These are phyloP conservation scores for Drosophila persimilis DNA, from an alignment of 1,140 invertebrate genomes.

Conservation along the genomic window DNA sequence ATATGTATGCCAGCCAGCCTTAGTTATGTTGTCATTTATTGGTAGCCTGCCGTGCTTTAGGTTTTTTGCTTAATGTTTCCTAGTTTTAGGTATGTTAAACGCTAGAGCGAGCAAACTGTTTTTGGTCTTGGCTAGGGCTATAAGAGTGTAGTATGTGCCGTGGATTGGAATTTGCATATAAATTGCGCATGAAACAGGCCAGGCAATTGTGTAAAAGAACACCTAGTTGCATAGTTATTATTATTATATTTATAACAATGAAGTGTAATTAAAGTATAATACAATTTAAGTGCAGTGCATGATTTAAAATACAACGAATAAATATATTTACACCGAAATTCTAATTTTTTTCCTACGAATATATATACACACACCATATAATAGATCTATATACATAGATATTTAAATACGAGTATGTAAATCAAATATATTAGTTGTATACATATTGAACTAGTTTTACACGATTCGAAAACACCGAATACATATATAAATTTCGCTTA, in stretches of 20 bases:
- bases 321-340: conserved; percentile 76
- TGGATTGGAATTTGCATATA: conserved; percentile 37
- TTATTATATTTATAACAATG: conserved; percentile 44
- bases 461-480: conserved; percentile 46
- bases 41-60: conserved; percentile 53
- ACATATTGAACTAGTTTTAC: conserved; percentile 74
- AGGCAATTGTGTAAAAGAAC: conserved; percentile 32
- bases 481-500: conserved; percentile 70
- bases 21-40: conserved; percentile 59
- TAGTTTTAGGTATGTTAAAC: conserved; percentile 66
- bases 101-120: conserved; percentile 59
- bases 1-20: conserved; percentile 31
- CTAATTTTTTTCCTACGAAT: conserved; percentile 71
- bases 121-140: conserved; percentile 44
- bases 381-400: conserved; percentile 53
- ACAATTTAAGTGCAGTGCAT: conserved; percentile 66
- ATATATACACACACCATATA: conserved; percentile 65
- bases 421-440: conserved; percentile 75
- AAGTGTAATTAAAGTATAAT: conserved; percentile 64
- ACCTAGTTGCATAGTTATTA: conserved; percentile 66
- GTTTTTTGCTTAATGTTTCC: conserved; percentile 55
- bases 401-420: conserved; percentile 48
- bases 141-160: conserved; percentile 41
- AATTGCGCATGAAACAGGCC: conserved; percentile 38
- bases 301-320: conserved; percentile 81